These are phyloP conservation scores for Gallinago jamesoni DNA, from an alignment of 2,113 vertebrate genomes.

Conservation along the genomic window DNA sequence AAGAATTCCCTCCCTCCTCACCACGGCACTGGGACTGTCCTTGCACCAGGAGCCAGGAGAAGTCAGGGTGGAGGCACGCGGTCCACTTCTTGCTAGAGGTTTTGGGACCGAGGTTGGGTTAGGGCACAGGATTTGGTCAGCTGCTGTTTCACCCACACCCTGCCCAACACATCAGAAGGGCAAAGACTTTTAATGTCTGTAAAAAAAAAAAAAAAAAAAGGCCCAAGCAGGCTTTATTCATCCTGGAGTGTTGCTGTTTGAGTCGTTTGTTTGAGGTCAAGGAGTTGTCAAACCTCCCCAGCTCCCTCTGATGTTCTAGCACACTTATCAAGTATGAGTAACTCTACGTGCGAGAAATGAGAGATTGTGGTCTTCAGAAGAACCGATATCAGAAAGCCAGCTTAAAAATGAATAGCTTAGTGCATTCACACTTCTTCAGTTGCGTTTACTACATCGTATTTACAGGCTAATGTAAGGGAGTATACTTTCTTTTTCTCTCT, in stretches of 20 bases:
- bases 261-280: neutral
- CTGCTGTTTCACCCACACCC: neutral
- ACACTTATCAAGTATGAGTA: neutral
- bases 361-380: slow-evolving; percentile 40
- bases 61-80: too few relatives aligned
- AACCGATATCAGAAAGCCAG: slow-evolving; percentile 10
- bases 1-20: neutral
- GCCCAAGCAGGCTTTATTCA: neutral
- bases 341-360: slow-evolving; percentile 12
- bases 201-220: neutral
- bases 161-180: neutral
- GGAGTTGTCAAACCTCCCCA: neutral
- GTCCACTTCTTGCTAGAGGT: neutral
- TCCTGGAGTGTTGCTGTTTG: neutral
- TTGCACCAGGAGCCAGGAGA: neutral
- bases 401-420: neutral
- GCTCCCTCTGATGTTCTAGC: slow-evolving; percentile 9
- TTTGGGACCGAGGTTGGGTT: neutral
- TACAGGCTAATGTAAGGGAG: neutral
- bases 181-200: neutral
- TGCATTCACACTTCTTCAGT: neutral
- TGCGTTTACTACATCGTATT: neutral
- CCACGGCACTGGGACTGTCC: neutral
- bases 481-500: neutral
- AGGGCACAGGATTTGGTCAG: neutral